Evolutionary conservation across 2,113 vertebrate genomes (phyloP).

Genomic region (Alouatta palliata): DNA sequence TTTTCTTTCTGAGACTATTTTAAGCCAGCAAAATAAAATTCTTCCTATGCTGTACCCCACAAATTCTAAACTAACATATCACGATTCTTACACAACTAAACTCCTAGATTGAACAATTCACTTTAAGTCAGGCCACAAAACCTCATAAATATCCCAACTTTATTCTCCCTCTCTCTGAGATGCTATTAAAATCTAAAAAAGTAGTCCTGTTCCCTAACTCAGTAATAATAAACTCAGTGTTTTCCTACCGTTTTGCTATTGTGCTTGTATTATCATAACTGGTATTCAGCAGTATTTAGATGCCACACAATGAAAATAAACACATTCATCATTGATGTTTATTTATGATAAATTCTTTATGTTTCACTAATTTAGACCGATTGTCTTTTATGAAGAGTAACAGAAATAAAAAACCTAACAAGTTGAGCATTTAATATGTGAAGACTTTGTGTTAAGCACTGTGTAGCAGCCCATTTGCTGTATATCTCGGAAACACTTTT

Average conservation of each 20-base stretch:
- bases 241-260: background rate
- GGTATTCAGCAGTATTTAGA: background rate
- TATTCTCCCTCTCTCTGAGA: background rate
- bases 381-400: background rate
- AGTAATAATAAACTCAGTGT: background rate
- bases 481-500: background rate
- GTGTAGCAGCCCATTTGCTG: background rate
- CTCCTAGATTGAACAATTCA: background rate
- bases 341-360: background rate
- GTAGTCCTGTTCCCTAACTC: background rate
- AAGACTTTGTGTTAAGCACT: background rate
- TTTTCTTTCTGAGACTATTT: background rate
- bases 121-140: background rate
- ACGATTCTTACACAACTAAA: background rate
- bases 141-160: background rate
- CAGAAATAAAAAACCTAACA: background rate
- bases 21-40: background rate
- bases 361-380: background rate
- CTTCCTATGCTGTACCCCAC: fast-evolving
- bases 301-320: background rate
- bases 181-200: background rate
- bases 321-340: background rate
- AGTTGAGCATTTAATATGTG: background rate
- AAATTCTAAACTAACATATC: background rate
- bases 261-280: background rate